Evolutionary conservation across 2,113 vertebrate species (phyloP).

Genomic region (Atractosteus spatula): DNA sequence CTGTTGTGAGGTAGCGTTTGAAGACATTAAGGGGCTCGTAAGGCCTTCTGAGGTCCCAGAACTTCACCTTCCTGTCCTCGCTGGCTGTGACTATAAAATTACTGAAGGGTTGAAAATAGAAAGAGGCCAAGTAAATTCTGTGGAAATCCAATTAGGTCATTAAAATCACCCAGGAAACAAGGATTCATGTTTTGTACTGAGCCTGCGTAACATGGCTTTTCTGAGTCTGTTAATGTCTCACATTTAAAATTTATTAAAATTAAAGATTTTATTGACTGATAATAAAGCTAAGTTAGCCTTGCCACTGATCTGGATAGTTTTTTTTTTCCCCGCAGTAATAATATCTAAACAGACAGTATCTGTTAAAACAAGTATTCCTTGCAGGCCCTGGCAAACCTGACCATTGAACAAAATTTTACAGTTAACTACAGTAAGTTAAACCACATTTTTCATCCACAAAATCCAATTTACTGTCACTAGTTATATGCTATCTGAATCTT

Average conservation of each 20-base stretch:
- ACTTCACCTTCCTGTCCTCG: slow-evolving; percentile 85
- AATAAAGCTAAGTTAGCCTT: not conserved
- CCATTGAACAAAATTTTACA: too few relatives aligned
- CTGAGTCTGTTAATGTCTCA: slow-evolving; percentile 6
- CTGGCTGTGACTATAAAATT: slow-evolving; percentile 83
- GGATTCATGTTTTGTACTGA: not conserved
- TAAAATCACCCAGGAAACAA: not conserved
- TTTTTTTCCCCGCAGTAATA: too few relatives aligned
- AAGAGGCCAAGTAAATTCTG: slow-evolving; percentile 23
- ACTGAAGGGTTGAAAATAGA: slow-evolving; percentile 50
- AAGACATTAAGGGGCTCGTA: slow-evolving; percentile 73
- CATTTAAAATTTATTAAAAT: slow-evolving; percentile 7
- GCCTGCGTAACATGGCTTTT: not conserved
- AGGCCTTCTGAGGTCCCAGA: slow-evolving; percentile 84
- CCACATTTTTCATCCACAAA: too few relatives aligned
- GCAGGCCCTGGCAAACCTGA: too few relatives aligned
- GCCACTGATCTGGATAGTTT: not conserved
- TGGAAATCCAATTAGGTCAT: not conserved
- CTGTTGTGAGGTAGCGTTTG: slow-evolving; percentile 82
- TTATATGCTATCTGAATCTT: too few relatives aligned
- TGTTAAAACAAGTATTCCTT: too few relatives aligned
- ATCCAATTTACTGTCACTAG: too few relatives aligned
- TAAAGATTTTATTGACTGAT: not conserved
- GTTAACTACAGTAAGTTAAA: too few relatives aligned
- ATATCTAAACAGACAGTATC: too few relatives aligned